phyloP scores from a whole-genome alignment of 2,113 vertebrate genomes.

The Montifringilla adamsi region DNA sequence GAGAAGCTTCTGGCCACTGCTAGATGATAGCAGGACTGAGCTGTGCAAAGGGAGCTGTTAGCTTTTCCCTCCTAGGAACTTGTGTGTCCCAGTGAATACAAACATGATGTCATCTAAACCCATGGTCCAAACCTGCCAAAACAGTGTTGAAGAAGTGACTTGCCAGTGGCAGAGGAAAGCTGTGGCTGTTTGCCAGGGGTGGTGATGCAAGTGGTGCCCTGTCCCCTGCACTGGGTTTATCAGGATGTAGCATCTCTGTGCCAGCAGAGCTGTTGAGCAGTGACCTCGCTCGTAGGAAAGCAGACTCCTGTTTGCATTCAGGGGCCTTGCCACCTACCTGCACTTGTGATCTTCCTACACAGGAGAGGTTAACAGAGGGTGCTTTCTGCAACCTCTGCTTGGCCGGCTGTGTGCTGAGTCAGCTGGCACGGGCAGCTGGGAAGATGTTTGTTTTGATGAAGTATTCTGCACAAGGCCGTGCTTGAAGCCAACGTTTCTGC shows the following conservation, averaged over 20 bases:
- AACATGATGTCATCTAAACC: not conserved
- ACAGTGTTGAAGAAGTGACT: not conserved
- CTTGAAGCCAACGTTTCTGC: not conserved
- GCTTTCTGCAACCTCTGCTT: slow-evolving; percentile 1
- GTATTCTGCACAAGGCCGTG: not conserved
- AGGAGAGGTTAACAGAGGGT: not conserved
- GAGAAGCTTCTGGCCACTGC: not conserved
- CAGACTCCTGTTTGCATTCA: not conserved
- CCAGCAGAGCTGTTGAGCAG: not conserved
- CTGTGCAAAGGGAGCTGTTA: not conserved
- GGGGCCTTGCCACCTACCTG: not conserved
- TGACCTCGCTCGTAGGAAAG: not conserved
- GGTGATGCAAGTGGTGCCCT: not conserved
- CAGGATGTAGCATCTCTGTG: fast-evolving
- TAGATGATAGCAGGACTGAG: not conserved
- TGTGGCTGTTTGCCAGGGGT: not conserved
- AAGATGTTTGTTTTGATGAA: slow-evolving; percentile 31
- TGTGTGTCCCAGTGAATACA: not conserved
- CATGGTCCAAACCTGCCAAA: not conserved
- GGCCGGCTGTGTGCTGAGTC: slow-evolving; percentile 48
- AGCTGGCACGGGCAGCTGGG: slow-evolving; percentile 48
- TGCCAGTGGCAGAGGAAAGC: not conserved
- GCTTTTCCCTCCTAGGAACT: not conserved
- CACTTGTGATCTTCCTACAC: not conserved
- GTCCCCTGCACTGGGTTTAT: not conserved